Percentiles rank a stretch among this genome's conserved stretches.
phyloP scores from a whole-genome alignment of 2,797 vertebrate species.

The Astyanax mexicanus region DNA sequence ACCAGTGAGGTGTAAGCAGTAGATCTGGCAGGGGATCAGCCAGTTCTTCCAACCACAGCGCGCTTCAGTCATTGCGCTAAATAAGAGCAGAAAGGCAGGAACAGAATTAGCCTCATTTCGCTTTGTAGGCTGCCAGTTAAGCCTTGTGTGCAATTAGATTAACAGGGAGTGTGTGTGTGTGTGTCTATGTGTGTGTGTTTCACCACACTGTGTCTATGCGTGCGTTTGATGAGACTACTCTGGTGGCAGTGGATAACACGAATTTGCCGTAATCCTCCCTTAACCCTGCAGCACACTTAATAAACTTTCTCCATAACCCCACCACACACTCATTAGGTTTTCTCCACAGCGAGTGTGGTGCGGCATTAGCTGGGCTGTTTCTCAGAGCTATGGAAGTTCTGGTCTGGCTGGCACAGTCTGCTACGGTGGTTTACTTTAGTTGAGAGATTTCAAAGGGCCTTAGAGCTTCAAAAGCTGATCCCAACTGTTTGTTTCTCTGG shows the following conservation, averaged over 20 bases:
- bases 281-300: constrained; percentile 38
- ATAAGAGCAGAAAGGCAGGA: constrained; percentile 67
- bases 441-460: constrained; percentile 26
- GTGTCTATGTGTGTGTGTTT: constrained; percentile 59
- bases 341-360: constrained; percentile 34
- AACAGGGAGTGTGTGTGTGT: constrained; percentile 54
- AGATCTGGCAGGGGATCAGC: constrained; percentile 25
- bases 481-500: constrained; percentile 11
- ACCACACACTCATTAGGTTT: constrained; percentile 40
- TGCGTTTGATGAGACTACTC: constrained; percentile 44
- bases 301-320: constrained; percentile 39
- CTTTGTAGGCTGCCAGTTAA: constrained; percentile 64
- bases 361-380: constrained; percentile 30
- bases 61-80: constrained; percentile 53
- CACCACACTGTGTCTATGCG: constrained; percentile 54
- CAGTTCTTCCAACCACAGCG: constrained; percentile 4
- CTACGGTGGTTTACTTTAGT: constrained; percentile 24
- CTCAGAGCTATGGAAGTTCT: constrained; percentile 10
- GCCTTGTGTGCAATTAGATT: constrained; percentile 62
- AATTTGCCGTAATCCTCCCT: constrained; percentile 39
- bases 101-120: constrained; percentile 63
- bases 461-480: constrained; percentile 28
- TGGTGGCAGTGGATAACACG: constrained; percentile 29
- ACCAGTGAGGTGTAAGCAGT: background rate
- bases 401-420: constrained; percentile 25